Evolutionary conservation across 2,113 vertebrate genomes (phyloP).

Genomic region (Bambusicola thoracicus): DNA sequence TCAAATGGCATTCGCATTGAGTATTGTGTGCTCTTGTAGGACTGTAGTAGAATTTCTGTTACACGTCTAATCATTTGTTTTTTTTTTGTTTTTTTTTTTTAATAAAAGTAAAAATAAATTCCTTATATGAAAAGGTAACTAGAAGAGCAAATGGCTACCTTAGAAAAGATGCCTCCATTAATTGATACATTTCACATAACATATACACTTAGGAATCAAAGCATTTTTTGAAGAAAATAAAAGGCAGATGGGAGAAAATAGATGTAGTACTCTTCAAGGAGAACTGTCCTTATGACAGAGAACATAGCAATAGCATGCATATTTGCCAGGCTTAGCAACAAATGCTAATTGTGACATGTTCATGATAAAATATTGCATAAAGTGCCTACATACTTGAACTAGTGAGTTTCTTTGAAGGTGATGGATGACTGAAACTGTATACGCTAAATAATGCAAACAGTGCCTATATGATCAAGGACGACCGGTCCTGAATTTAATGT

Average conservation of each 20-base stretch:
- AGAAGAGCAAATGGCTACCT: not conserved
- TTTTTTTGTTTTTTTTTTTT: not conserved
- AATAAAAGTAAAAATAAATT: no score
- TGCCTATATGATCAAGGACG: not conserved
- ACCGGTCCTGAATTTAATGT: not conserved
- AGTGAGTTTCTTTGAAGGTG: not conserved
- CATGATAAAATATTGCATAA: not conserved
- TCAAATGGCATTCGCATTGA: not conserved
- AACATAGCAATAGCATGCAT: not conserved
- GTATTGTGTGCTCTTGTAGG: not conserved
- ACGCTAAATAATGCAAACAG: not conserved
- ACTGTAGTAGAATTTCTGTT: not conserved
- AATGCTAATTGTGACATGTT: not conserved
- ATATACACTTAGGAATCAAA: fast-evolving
- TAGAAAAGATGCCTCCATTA: not conserved
- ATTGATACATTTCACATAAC: fast-evolving
- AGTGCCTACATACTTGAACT: not conserved
- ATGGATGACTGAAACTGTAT: not conserved
- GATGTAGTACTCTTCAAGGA: not conserved
- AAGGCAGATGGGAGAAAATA: not conserved
- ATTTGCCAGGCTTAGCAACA: not conserved
- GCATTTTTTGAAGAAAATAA: not conserved
- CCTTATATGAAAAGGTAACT: not conserved
- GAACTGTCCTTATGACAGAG: not conserved
- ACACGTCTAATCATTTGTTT: not conserved